phyloP scores from a whole-genome alignment of 2,113 vertebrate species.

The Hystrix brachyura region DNA sequence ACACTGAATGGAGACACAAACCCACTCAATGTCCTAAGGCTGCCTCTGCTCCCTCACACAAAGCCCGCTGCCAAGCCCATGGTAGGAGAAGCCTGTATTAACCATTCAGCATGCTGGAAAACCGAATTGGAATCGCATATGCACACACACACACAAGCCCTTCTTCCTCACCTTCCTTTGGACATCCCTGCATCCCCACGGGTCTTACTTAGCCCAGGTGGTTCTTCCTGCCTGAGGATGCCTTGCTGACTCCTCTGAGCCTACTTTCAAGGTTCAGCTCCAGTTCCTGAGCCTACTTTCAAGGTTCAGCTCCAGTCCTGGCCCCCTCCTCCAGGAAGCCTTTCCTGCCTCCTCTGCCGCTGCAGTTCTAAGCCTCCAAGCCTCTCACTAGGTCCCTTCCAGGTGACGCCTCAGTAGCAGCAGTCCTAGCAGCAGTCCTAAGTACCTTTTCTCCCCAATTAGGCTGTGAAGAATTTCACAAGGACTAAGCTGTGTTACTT shows the following conservation, averaged over 20 bases:
- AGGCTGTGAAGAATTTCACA: neutral
- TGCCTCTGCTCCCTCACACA: neutral
- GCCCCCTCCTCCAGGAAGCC: neutral
- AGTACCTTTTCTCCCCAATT: neutral
- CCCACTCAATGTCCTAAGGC: neutral
- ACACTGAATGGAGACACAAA: slow-evolving; percentile 89
- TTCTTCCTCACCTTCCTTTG: neutral
- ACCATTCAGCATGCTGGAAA: too few relatives aligned
- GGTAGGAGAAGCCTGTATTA: neutral
- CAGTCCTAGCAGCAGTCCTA: neutral
- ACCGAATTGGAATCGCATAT: neutral
- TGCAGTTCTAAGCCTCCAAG: neutral
- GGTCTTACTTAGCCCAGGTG: neutral
- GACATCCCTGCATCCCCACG: neutral
- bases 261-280: neutral
- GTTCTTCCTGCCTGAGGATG: neutral
- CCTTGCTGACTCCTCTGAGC: neutral
- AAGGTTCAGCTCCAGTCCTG: neutral
- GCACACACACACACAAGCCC: neutral
- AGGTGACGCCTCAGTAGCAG: neutral
- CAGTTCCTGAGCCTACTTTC: neutral
- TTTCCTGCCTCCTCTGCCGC: neutral
- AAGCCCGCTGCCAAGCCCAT: neutral
- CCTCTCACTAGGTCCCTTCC: neutral
- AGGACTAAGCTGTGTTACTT: neutral